Base-by-base conservation (phyloP, 2,113 vertebrate genomes). In the Microtus montanus region DNA sequence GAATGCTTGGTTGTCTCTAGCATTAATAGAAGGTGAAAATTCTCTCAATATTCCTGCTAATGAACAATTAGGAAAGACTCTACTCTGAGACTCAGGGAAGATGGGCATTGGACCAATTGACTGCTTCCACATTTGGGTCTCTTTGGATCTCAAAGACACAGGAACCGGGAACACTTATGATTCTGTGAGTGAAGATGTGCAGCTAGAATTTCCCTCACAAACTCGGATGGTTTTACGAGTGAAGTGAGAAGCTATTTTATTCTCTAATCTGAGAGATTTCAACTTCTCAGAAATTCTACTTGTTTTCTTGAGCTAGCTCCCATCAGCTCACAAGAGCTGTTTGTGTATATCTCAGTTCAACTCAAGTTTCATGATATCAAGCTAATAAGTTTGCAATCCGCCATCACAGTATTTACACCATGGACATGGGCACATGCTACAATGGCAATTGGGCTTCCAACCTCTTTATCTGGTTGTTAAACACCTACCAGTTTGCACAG, bases 71-170 rank as follows among this genome's bases (percentile, higher is more conserved):
- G 41, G n/a, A 66, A 94, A n/a, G 71, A 54, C 22, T 9, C 41
- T 75, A 49, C 24, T 92, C 28, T 84, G 89, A 94, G 87, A 79
- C 89, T 26, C 24, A 94, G 78, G 58, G 63, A 89, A n/a, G 38
- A 79, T 77, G 85, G 30, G 47, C 17, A 33, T n/a, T 61, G n/a
- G 52, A 52, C 26, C 33, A 88, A 87, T 9, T 61, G 30, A 90
- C 73, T 89, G 92, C 87, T 90, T 49, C n/a, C 49, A 90, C 92
- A 58, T 80, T 94, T 82, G 49, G 52, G 92, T 93, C n/a, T 93
- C 8, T 90, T 68, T 84, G 64, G 35, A 38, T 38, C 61, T 77
- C 75, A 20, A 70, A 66, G 70, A 90, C 71, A 73, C 80, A 54
- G 58, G 26, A 93, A 63, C 11, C 91, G 14, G 47, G 89, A 95